Evolutionary conservation across 2,888 invertebrate species (phyloP).

Genomic region (Pocota personata): DNA sequence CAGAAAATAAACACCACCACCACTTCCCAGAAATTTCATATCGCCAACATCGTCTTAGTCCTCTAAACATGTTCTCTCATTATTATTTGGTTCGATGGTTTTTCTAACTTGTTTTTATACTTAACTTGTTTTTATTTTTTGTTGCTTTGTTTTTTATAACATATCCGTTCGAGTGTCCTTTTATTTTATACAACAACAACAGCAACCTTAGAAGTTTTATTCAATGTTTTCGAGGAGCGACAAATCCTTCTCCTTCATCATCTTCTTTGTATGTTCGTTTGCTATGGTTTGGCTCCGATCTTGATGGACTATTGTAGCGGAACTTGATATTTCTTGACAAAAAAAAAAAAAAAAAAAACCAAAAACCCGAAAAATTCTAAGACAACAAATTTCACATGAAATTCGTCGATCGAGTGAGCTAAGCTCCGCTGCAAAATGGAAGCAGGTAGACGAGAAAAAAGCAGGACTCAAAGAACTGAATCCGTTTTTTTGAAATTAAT

Average conservation of each 20-base stretch:
- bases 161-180: slow-evolving; percentile 72
- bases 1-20: background rate
- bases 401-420: slow-evolving; percentile 52
- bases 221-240: slow-evolving; percentile 51
- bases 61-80: slow-evolving; percentile 60
- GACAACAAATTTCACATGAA: slow-evolving; percentile 67
- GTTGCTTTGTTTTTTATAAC: slow-evolving; percentile 32
- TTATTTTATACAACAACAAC: slow-evolving; percentile 35
- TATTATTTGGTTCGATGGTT: slow-evolving; percentile 60
- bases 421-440: slow-evolving; percentile 50
- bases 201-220: slow-evolving; percentile 56
- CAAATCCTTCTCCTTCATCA: slow-evolving; percentile 48
- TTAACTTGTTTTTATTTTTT: slow-evolving; percentile 18
- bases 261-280: slow-evolving; percentile 16
- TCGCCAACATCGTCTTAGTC: slow-evolving; percentile 5
- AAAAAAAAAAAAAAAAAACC: slow-evolving; percentile 6
- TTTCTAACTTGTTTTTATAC: slow-evolving; percentile 56
- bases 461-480: slow-evolving; percentile 31
- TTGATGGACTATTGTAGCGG: slow-evolving; percentile 73
- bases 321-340: slow-evolving; percentile 71
- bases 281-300: slow-evolving; percentile 30
- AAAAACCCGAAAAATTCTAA: slow-evolving; percentile 56
- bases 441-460: slow-evolving; percentile 59
- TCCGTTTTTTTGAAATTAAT: slow-evolving; percentile 56
- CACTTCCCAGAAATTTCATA: slow-evolving; percentile 20